Conservation (phyloP, 2,888 invertebrate genomes). For the Callyntrura sp. region DNA sequence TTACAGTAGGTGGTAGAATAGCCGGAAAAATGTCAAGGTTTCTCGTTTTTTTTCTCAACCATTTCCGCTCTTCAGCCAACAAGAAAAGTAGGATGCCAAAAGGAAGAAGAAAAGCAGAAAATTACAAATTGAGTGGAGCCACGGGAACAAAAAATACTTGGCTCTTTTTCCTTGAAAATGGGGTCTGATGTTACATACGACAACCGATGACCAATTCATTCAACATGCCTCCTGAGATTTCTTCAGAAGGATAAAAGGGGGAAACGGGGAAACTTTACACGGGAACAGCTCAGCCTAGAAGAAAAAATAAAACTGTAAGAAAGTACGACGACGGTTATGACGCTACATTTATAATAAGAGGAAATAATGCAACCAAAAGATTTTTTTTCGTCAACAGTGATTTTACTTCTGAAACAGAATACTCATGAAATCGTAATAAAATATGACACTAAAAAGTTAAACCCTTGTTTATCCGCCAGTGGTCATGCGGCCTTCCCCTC, state of each 20-base stretch:
- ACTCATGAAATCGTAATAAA: neutral
- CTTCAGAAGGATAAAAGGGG: neutral
- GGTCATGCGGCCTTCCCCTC: neutral
- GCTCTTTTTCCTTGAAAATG: neutral
- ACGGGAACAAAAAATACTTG: conserved; percentile 43
- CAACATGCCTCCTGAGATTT: conserved; percentile 32
- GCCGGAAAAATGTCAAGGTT: conserved; percentile 40
- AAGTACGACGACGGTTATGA: neutral
- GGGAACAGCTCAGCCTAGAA: neutral
- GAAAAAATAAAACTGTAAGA: neutral
- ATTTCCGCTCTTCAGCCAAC: neutral
- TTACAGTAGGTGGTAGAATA: neutral
- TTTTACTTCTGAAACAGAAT: neutral
- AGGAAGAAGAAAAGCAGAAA: neutral
- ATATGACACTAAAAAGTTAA: neutral
- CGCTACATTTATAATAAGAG: neutral
- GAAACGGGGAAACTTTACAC: neutral
- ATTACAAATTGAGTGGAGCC: conserved; percentile 68
- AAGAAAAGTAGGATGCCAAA: neutral
- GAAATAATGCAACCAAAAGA: neutral
- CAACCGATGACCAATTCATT: conserved; percentile 42
- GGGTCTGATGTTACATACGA: neutral
- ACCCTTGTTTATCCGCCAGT: too few species aligned
- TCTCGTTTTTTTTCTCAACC: neutral
- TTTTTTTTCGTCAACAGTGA: neutral